Evolutionary conservation across 1,140 invertebrate species (phyloP).

Genomic region (Papilio dardanus): DNA sequence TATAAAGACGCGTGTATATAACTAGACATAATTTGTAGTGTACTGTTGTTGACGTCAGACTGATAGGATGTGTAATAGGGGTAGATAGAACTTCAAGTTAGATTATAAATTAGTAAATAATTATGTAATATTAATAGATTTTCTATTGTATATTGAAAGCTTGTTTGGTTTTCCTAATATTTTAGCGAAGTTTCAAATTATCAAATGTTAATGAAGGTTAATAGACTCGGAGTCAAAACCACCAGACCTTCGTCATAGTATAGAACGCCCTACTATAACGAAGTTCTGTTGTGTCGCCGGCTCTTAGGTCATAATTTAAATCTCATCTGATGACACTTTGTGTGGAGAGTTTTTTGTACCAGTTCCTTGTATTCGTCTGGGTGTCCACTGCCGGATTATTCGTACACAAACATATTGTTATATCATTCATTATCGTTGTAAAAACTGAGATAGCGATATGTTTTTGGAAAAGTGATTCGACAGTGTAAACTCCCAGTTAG

Average conservation of each 20-base stretch:
- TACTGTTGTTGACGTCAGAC: constrained; percentile 63
- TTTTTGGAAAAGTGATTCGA: background rate
- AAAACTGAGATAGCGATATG: background rate
- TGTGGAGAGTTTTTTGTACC: constrained; percentile 6
- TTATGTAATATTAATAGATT: constrained; percentile 27
- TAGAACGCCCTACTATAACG: too few relatives aligned
- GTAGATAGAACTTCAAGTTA: constrained; percentile 36
- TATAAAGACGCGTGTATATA: constrained; percentile 32
- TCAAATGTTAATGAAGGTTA: constrained; percentile 18
- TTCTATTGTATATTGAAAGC: constrained; percentile 14
- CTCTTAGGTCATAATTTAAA: too few relatives aligned
- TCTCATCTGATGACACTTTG: constrained; percentile 11
- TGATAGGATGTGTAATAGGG: constrained; percentile 57
- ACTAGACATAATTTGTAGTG: constrained; percentile 46
- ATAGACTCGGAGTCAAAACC: too few relatives aligned
- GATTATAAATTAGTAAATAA: constrained; percentile 23
- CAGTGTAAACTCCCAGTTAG: too few relatives aligned
- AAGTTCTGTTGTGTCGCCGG: too few relatives aligned
- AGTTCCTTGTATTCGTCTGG: constrained; percentile 35
- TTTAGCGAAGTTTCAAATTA: constrained; percentile 36
- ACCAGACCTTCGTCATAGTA: too few relatives aligned
- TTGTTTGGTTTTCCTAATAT: constrained; percentile 36
- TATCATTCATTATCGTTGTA: background rate
- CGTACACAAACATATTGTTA: background rate
- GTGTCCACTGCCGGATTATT: background rate